A percentile compares a stretch with the other conserved stretches of the same genome.
These are phyloP conservation scores for Magallana gigas DNA, from an alignment of 1,140 invertebrate species.

Conservation along the genomic window DNA sequence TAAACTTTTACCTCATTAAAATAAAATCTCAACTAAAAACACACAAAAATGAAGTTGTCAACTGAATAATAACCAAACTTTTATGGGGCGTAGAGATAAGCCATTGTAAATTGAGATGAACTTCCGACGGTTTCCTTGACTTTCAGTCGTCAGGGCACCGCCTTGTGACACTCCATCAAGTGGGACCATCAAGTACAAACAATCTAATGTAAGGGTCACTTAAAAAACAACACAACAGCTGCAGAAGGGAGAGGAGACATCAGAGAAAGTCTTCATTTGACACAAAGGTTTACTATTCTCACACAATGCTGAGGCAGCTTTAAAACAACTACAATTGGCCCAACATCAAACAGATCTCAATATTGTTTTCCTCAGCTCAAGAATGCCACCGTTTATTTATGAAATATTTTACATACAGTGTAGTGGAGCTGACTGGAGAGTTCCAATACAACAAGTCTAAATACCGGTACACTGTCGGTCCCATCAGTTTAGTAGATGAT, in stretches of 20 bases:
- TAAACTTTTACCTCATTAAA: too few species aligned
- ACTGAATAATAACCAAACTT: not conserved
- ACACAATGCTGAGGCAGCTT: too few species aligned
- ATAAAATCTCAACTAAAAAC: too few species aligned
- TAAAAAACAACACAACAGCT: not conserved
- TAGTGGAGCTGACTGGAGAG: too few species aligned
- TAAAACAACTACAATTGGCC: too few species aligned
- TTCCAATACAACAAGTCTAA: too few species aligned
- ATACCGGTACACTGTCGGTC: too few species aligned
- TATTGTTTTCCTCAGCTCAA: too few species aligned
- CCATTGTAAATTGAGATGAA: not conserved
- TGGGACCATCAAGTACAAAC: not conserved
- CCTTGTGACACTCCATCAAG: not conserved
- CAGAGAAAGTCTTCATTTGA: not conserved
- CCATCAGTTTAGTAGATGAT: not conserved
- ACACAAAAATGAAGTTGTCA: not conserved
- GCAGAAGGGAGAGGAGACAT: not conserved
- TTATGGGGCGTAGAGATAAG: not conserved
- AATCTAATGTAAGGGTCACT: not conserved
- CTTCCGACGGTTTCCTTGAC: not conserved
- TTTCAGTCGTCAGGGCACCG: not conserved
- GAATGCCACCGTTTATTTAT: too few species aligned
- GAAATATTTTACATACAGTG: too few species aligned
- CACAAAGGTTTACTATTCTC: too few species aligned
- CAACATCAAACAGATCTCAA: too few species aligned